Evolutionary conservation across 2,797 vertebrate species (phyloP).

Genomic region (Lagocephalus sceleratus): DNA sequence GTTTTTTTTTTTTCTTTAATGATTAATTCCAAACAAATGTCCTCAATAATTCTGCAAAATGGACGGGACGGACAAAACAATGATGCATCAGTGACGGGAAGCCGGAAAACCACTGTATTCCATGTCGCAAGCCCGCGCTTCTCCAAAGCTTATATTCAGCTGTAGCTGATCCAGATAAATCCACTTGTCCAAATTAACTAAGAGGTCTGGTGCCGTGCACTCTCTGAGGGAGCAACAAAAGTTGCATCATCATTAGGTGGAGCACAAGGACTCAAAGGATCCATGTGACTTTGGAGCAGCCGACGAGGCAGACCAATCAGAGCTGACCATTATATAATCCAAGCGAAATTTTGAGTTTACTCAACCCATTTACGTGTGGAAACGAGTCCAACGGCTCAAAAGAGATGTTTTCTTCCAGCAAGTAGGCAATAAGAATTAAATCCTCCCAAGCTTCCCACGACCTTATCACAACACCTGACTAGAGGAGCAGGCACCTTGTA

Average conservation of each 20-base stretch:
- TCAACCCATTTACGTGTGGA: background rate
- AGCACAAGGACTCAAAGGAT: constrained; percentile 9
- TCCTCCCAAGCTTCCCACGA: too few relatives aligned
- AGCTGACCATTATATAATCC: constrained; percentile 7
- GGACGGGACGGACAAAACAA: background rate
- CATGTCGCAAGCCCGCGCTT: constrained; percentile 1
- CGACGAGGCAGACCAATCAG: constrained; percentile 15
- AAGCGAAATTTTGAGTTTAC: background rate
- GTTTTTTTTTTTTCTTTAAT: constrained; percentile 5
- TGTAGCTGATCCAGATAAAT: constrained; percentile 36
- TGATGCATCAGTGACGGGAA: constrained; percentile 2
- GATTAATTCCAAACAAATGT: background rate
- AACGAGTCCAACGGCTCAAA: background rate
- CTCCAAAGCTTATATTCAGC: constrained; percentile 19
- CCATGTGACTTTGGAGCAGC: constrained; percentile 35
- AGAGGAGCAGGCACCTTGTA: constrained; percentile 8
- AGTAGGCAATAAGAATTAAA: too few relatives aligned
- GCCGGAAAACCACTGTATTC: constrained; percentile 4
- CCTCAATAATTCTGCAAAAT: constrained; percentile 4
- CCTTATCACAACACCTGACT: background rate
- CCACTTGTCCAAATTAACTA: constrained; percentile 48
- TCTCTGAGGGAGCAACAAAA: constrained; percentile 17
- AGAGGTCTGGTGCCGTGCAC: constrained; percentile 18
- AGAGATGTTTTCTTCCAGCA: too few relatives aligned
- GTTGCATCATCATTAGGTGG: constrained; percentile 5